Percentiles rank a stretch among this genome's conserved stretches.
Conservation (phyloP, 2,113 vertebrate genomes). For the Cavia porcellus region DNA sequence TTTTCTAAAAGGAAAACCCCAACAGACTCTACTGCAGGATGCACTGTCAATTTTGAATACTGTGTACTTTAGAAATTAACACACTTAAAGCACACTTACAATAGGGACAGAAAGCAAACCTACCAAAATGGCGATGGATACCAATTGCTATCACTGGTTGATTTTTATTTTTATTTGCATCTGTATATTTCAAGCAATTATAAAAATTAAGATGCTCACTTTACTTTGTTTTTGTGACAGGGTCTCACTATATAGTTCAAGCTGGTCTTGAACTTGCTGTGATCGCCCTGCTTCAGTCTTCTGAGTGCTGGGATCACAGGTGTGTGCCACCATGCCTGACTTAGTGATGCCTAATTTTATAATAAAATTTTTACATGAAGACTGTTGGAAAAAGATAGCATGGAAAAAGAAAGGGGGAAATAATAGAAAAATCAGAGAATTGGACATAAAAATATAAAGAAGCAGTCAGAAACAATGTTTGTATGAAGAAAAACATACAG, state of each 20-base stretch:
- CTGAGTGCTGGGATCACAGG: background rate
- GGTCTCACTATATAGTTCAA: background rate
- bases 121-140: background rate
- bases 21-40: background rate
- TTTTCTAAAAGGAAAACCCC: background rate
- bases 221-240: background rate
- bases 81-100: background rate
- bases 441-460: background rate
- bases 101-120: background rate
- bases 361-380: background rate
- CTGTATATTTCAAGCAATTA: background rate
- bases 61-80: background rate
- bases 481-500: background rate
- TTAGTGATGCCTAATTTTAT: background rate
- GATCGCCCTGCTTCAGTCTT: background rate
- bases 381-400: background rate
- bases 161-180: slow-evolving; percentile 32
- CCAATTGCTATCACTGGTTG: background rate
- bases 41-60: background rate
- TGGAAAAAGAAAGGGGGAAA: background rate
- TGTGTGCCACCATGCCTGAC: background rate
- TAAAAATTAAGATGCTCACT: background rate
- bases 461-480: background rate
- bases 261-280: background rate
- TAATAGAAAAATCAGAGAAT: background rate